Conservation (phyloP, 2,113 vertebrate species). For the Nicator chloris region DNA sequence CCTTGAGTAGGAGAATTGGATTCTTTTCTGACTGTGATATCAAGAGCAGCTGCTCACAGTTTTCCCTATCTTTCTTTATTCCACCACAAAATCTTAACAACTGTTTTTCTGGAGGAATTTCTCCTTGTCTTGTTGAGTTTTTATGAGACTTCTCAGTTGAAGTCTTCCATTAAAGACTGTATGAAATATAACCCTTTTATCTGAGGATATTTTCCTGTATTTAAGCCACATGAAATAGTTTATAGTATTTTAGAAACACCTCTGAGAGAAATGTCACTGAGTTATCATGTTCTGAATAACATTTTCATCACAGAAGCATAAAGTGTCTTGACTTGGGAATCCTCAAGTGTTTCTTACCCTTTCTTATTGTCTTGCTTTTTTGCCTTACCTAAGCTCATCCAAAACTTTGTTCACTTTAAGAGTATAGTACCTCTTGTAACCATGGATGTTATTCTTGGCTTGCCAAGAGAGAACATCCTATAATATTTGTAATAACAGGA, state of each 20-base stretch:
- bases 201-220: neutral
- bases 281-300: neutral
- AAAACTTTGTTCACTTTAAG: neutral
- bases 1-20: neutral
- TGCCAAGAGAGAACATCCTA: neutral
- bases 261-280: neutral
- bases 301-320: neutral
- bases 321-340: neutral
- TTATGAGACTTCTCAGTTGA: neutral
- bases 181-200: neutral
- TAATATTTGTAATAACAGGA: neutral
- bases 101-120: neutral
- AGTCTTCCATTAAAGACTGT: conserved; percentile 17
- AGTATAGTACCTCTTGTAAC: neutral
- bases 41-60: neutral
- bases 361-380: neutral
- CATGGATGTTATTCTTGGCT: neutral
- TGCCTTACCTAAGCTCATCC: neutral
- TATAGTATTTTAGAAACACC: neutral
- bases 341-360: neutral
- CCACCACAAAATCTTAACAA: neutral
- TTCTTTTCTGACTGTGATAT: neutral
- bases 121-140: neutral
- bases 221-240: neutral
- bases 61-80: neutral